Percentiles rank a stretch among this genome's conserved stretches.
These are phyloP conservation scores for Rhadina sibilatrix DNA, from an alignment of 2,113 vertebrate genomes.

Conservation along the genomic window DNA sequence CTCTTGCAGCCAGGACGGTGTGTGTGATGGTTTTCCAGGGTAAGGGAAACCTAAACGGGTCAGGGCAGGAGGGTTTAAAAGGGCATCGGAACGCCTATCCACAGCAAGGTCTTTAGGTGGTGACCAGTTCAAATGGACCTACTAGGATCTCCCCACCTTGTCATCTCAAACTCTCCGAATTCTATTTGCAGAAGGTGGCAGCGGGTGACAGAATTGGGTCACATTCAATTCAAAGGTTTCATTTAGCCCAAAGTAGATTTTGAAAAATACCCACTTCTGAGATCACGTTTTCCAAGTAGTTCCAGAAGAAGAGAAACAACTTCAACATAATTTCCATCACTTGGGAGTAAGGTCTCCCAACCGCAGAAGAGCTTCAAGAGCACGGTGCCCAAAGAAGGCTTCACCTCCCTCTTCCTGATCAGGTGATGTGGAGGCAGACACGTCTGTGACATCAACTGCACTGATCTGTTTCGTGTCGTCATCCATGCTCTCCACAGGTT, in stretches of 20 bases:
- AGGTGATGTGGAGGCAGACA: not conserved
- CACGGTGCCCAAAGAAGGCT: not conserved
- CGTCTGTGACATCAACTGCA: accelerated
- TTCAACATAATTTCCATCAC: not conserved
- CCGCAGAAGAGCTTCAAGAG: not conserved
- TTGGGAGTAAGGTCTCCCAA: not conserved
- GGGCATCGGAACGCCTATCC: too few species aligned
- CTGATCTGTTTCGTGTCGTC: not conserved
- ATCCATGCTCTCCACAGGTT: not conserved
- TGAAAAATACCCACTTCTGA: not conserved
- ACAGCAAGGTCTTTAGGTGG: not conserved
- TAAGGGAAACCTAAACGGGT: accelerated
- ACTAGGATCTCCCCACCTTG: accelerated
- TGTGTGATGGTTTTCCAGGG: not conserved
- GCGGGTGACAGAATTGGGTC: accelerated
- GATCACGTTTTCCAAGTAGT: not conserved
- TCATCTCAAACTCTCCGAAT: not conserved
- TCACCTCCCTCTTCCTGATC: not conserved
- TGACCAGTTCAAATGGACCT: not conserved
- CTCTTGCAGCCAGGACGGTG: not conserved
- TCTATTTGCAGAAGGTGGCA: too few species aligned
- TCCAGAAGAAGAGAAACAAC: not conserved
- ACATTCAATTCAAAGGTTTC: not conserved
- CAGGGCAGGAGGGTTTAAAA: not conserved
- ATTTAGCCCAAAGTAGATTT: not conserved